Evolutionary conservation across 2,797 vertebrate species (phyloP).

Genomic region (Lagothrix lagotricha): DNA sequence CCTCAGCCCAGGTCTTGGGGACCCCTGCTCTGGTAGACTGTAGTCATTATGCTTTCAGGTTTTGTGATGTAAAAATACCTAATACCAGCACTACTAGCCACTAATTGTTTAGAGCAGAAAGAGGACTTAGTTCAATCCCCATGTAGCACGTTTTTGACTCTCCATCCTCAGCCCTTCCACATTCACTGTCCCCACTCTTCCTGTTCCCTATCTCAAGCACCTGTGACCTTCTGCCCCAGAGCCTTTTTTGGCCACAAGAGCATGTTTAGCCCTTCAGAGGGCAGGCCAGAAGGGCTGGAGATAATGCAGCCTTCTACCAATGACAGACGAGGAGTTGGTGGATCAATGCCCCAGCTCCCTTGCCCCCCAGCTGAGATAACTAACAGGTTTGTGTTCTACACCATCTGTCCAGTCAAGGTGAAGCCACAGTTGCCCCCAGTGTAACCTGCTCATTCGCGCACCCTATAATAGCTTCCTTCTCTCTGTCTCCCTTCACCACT

Average conservation of each 20-base stretch:
- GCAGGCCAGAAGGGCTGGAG: background rate
- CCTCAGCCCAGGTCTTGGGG: background rate
- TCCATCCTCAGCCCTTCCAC: background rate
- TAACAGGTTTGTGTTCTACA: background rate
- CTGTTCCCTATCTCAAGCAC: background rate
- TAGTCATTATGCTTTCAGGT: background rate
- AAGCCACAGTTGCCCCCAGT: background rate
- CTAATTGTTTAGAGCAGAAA: slow-evolving; percentile 2
- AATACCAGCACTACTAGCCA: background rate
- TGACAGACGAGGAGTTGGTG: background rate
- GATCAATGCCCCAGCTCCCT: background rate
- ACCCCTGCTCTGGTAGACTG: background rate
- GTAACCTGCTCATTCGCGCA: background rate
- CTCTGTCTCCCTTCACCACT: slow-evolving; percentile 20
- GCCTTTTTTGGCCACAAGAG: background rate
- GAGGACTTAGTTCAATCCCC: background rate
- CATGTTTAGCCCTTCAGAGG: background rate
- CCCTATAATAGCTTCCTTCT: background rate
- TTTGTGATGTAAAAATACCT: background rate
- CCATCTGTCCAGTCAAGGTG: background rate
- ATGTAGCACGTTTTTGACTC: background rate
- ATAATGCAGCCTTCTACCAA: background rate
- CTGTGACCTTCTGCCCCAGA: background rate
- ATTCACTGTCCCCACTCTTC: background rate
- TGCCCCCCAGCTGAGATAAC: background rate